Base-by-base conservation (phyloP, 1,140 invertebrate species). In the Sweltsa coloradensis region DNA sequence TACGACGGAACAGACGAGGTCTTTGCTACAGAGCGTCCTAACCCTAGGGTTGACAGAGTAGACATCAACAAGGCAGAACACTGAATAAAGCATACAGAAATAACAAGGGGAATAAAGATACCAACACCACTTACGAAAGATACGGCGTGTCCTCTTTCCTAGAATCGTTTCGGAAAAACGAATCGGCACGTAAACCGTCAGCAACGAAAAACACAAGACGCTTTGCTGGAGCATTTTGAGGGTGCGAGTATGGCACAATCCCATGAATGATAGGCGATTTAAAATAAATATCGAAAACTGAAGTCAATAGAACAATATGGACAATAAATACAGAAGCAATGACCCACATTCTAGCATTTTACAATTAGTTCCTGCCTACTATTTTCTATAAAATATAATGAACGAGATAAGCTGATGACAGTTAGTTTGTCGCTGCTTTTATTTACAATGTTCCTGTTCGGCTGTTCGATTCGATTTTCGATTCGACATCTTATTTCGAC, bases 171-270 rank as follows among this genome's bases (percentile, higher is more conserved):
- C 73, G 70, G 52, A 76, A 70, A 58, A 90, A 85, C 23, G 83
- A 83, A 59, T 91, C 84, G 36, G 84, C 87, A 55, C 91, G 69
- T 43, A 97, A 65, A 9, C 92, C 92, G 77, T 96, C 92, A 13
- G 85, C 83, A 22, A 91, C 76, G 63, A 96, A 81, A 6, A 97
- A 66, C 21, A 95, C 81, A 22, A 95, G 58, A 51, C 89, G 69
- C 58, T 84, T 80, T 1, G 90, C 83, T 19, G 79, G 74, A 1
- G 85, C 68, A 11, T 73, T 57, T 41, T 68, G 27, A 16, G 26
- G 13, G 16, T 11, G 60, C 14, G 60, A 51, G 9, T 70, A 65
- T 52, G 63, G 55, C 41, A 58, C 51, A 51, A 73, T 60, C 23
- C 58, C 55, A 57, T 73, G 67, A 11, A 79, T 64, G 3, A 79